These are phyloP conservation scores for Phengaris arion DNA, from an alignment of 2,888 invertebrate genomes.

Conservation along the genomic window DNA sequence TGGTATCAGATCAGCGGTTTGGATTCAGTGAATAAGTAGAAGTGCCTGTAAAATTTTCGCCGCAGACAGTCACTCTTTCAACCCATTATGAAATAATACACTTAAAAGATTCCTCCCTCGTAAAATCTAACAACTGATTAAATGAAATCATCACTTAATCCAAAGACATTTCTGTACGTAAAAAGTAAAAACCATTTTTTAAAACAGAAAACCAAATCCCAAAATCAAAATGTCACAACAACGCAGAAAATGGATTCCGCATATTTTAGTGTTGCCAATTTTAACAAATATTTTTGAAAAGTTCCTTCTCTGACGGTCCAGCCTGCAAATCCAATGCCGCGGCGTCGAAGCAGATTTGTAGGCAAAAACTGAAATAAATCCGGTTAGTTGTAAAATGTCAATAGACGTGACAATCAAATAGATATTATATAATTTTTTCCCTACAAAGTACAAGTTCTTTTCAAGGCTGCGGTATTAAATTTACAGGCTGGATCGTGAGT, in stretches of 20 bases:
- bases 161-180: constrained; percentile 34
- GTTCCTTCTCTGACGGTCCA: too few species aligned
- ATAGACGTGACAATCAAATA: too few species aligned
- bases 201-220: constrained; percentile 51
- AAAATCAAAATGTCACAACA: constrained; percentile 76
- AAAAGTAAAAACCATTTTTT: constrained; percentile 49
- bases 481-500: too few species aligned
- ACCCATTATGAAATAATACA: constrained; percentile 65
- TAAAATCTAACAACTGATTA: constrained; percentile 42
- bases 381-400: too few species aligned
- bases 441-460: too few species aligned
- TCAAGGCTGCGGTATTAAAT: too few species aligned
- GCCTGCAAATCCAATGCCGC: too few species aligned
- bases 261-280: constrained; percentile 42
- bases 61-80: constrained; percentile 71
- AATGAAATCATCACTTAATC: constrained; percentile 52
- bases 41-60: constrained; percentile 58
- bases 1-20: constrained; percentile 29
- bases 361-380: too few species aligned
- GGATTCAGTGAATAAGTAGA: constrained; percentile 38
- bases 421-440: too few species aligned
- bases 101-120: constrained; percentile 40
- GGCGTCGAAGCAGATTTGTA: too few species aligned
- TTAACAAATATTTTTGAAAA: too few species aligned
- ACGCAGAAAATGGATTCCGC: constrained; percentile 76